Evolutionary conservation across 2,797 vertebrate genomes (phyloP), one percentile per base, ranked within the genome.

Genomic region (Picus viridis): DNA sequence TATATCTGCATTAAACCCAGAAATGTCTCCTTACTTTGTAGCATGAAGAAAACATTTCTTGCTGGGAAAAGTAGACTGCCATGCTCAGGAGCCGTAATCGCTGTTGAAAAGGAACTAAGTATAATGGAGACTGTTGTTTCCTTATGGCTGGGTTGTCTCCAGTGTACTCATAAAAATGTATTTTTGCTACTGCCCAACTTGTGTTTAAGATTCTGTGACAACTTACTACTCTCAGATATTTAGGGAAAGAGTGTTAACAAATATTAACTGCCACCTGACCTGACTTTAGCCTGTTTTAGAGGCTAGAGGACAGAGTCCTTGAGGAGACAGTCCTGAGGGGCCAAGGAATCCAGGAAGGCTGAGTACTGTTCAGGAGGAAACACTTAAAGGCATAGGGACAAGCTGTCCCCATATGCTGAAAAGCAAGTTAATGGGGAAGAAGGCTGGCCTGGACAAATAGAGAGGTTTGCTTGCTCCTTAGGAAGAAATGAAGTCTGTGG

Each of bases 111-210:
- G 5, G 23, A 84, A 67, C 49, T 16, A 67, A 78, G 47, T 2
- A 5, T 2, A 34, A 14, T 16, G 6, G 19, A 20, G 3, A 2
- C 14, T 17, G 17, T 26, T 83, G 6, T 43, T 57, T 81, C 39
- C n/a, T 70, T 29, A 18, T 53, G 14, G 7, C 6, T 81, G 15
- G 12, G 1, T 3, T 49, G 7, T 64, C 9, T 58, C 19, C 4
- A 32, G 4, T 7, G 12, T 23, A 24, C 63, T 63, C 4, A 0
- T 69, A 67, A 82, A 82, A 45, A 9, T 1, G 0, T 1, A 15
- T 27, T 64, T 94, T 87, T 92, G 14, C 8, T 80, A 3, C 47
- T 88, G 20, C 23, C 30, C 90, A 18, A 64, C 23, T 57, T 73
- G 11, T 49, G 43, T 26, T 3, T 0, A 8, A 77, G 23, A 20